These are phyloP conservation scores for Cinclus cinclus DNA, from an alignment of 2,113 vertebrate species.

Conservation along the genomic window DNA sequence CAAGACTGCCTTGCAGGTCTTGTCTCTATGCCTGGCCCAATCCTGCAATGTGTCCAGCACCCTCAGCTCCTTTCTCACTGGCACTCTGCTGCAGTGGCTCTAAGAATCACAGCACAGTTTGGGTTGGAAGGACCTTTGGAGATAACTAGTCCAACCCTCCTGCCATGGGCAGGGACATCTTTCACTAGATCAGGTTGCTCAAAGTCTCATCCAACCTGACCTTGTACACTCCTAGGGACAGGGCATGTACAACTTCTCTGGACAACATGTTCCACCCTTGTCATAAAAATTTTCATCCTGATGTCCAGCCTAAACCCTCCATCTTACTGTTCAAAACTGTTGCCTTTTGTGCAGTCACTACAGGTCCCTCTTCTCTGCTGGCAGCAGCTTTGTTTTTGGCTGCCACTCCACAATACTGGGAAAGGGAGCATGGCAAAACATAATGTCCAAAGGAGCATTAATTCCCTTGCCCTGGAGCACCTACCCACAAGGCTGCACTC, in stretches of 20 bases:
- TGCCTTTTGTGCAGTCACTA: not conserved
- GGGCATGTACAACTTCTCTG: not conserved
- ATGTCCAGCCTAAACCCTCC: not conserved
- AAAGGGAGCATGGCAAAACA: not conserved
- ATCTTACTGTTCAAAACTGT: not conserved
- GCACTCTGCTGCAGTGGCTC: not conserved
- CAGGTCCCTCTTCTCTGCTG: not conserved
- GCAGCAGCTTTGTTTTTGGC: not conserved
- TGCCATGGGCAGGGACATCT: not conserved
- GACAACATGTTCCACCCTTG: not conserved
- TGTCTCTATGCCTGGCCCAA: not conserved
- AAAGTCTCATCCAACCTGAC: not conserved
- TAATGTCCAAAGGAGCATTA: not conserved
- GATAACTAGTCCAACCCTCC: not conserved
- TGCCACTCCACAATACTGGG: not conserved
- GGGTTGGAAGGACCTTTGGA: not conserved
- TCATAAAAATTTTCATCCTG: not conserved
- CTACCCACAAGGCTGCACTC: accelerated
- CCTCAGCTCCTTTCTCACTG: not conserved
- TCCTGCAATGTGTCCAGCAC: not conserved
- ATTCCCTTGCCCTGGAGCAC: not conserved
- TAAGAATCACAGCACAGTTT: not conserved
- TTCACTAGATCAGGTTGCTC: not conserved
- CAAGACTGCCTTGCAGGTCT: not conserved
- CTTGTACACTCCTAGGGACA: not conserved